phyloP scores from a whole-genome alignment of 2,888 invertebrate species.

The Lamellibrachia satsuma region DNA sequence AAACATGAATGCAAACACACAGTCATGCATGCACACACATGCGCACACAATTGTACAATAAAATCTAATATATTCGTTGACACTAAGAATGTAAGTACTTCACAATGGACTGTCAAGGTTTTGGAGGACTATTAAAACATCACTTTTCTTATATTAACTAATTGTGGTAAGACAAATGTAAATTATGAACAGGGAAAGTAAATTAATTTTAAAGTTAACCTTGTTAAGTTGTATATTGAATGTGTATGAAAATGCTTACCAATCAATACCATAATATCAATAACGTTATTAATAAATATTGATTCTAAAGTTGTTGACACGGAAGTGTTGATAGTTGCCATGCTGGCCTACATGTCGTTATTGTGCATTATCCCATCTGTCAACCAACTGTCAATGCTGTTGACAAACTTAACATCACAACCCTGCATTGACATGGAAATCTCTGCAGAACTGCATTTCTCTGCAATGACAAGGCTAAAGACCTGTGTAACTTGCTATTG shows the following conservation, averaged over 20 bases:
- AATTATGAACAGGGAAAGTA: not conserved
- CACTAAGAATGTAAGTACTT: too few relatives aligned
- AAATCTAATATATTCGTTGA: too few relatives aligned
- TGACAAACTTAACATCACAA: not conserved
- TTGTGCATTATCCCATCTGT: not conserved
- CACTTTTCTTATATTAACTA: not conserved
- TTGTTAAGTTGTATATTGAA: not conserved
- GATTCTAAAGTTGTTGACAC: not conserved
- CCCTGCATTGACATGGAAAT: not conserved
- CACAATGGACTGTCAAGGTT: not conserved
- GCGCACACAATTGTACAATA: not conserved
- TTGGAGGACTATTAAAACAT: not conserved
- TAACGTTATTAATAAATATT: not conserved
- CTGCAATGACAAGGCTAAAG: not conserved
- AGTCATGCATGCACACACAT: not conserved
- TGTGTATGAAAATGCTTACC: not conserved
- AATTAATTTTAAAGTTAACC: constrained; percentile 13
- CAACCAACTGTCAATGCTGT: not conserved
- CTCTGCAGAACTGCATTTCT: not conserved
- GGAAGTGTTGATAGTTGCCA: not conserved
- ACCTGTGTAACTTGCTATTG: not conserved
- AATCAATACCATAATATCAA: not conserved
- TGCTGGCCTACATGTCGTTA: not conserved
- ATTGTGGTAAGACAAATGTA: not conserved
- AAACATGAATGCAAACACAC: too few relatives aligned